These are phyloP conservation scores for Oreortyx pictus DNA, from an alignment of 2,797 vertebrate genomes.

Conservation along the genomic window DNA sequence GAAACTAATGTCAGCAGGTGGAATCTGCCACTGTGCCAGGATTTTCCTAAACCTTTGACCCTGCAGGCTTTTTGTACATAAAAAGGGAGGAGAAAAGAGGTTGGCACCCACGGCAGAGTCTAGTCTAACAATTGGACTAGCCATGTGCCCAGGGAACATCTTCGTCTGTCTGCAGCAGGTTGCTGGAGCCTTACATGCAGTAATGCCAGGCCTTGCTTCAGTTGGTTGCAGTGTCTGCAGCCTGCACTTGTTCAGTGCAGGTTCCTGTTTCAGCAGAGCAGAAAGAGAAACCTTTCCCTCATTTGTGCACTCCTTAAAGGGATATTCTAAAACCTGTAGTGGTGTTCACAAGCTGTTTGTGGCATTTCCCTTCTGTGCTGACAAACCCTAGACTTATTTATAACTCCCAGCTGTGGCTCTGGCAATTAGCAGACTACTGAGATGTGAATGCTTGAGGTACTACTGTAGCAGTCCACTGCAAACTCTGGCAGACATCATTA, in stretches of 20 bases:
- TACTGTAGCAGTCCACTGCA: not conserved
- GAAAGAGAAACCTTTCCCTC: not conserved
- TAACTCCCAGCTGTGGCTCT: not conserved
- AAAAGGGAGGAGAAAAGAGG: not conserved
- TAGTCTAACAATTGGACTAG: not conserved
- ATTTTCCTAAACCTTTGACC: not conserved
- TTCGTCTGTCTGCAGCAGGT: not conserved
- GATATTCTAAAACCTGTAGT: not conserved
- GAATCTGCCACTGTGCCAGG: not conserved
- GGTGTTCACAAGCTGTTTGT: not conserved
- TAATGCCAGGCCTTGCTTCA: not conserved
- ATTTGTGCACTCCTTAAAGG: not conserved
- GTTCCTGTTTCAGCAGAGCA: not conserved
- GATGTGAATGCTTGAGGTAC: not conserved
- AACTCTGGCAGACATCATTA: not conserved
- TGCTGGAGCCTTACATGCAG: not conserved
- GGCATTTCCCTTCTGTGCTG: not conserved
- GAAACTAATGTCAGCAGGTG: not conserved
- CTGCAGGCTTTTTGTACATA: not conserved
- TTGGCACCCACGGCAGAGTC: not conserved
- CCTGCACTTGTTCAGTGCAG: not conserved
- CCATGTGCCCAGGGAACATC: not conserved
- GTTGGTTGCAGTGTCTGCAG: accelerated
- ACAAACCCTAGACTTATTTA: not conserved
- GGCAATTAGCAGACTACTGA: not conserved